These are phyloP conservation scores for Labeo calbasu DNA, from an alignment of 2,797 vertebrate species.

Conservation along the genomic window DNA sequence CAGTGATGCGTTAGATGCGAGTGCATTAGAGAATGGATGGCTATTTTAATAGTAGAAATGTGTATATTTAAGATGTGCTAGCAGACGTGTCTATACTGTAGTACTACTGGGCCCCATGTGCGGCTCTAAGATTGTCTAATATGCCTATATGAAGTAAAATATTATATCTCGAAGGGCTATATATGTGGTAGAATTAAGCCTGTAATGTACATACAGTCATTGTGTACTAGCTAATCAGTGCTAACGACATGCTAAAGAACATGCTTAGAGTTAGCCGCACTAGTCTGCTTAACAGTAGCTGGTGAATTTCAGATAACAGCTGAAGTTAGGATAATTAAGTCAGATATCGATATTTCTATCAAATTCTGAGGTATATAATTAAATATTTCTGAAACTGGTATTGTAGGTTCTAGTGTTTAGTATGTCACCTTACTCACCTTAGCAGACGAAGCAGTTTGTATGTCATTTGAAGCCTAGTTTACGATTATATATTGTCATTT, in stretches of 20 bases:
- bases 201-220: not conserved
- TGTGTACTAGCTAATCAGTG: not conserved
- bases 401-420: not conserved
- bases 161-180: not conserved
- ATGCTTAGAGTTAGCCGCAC: not conserved
- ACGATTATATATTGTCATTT: not conserved
- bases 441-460: not conserved
- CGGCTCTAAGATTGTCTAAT: not conserved
- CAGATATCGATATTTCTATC: not conserved
- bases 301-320: not conserved
- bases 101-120: conserved; percentile 30
- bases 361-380: not conserved
- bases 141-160: not conserved
- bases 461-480: not conserved
- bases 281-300: not conserved
- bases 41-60: not conserved
- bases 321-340: not conserved
- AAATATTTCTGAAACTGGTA: not conserved
- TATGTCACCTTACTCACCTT: not conserved
- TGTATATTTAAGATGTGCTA: not conserved
- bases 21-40: conserved; percentile 67
- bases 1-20: conserved; percentile 76
- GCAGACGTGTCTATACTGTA: conserved; percentile 1
- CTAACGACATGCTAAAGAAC: conserved; percentile 27
- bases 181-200: not conserved